Conservation (phyloP, 2,113 vertebrate genomes). For the Mirza zaza region DNA sequence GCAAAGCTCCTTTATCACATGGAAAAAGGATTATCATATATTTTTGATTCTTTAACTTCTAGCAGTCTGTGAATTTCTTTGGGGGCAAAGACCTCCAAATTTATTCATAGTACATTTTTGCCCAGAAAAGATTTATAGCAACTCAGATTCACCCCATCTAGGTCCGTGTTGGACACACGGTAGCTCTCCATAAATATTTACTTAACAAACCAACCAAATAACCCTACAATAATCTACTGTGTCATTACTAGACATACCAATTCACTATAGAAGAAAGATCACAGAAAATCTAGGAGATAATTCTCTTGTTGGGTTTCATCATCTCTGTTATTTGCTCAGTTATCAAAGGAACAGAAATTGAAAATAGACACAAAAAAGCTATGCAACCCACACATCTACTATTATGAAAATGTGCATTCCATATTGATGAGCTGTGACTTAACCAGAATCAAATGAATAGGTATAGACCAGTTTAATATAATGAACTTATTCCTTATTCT, state of each 20-base stretch:
- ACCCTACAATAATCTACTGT: not conserved
- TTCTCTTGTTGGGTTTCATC: conserved; percentile 53
- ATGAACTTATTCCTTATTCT: not conserved
- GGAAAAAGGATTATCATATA: not conserved
- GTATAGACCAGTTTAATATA: not conserved
- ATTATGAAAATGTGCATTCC: conserved; percentile 54
- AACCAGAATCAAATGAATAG: conserved; percentile 28
- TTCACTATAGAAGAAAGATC: conserved; percentile 47
- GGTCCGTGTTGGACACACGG: not conserved
- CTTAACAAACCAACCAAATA: not conserved
- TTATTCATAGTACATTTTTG: not conserved
- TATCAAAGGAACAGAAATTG: conserved; percentile 78
- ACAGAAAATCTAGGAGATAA: conserved; percentile 60
- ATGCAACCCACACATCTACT: conserved; percentile 55
- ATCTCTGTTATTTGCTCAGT: conserved; percentile 56
- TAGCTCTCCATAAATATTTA: not conserved
- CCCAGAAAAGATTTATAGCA: not conserved
- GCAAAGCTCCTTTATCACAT: not conserved
- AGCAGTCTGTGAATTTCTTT: not conserved
- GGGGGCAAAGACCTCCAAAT: not conserved
- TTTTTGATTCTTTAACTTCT: not conserved
- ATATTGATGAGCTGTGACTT: conserved; percentile 21
- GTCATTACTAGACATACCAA: conserved; percentile 62
- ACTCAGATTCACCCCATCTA: not conserved
- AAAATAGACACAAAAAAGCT: conserved; percentile 55